A percentile compares a stretch with the other conserved stretches of the same genome.
phyloP scores from a whole-genome alignment of 1,140 invertebrate genomes.

The Colletes gigas region DNA sequence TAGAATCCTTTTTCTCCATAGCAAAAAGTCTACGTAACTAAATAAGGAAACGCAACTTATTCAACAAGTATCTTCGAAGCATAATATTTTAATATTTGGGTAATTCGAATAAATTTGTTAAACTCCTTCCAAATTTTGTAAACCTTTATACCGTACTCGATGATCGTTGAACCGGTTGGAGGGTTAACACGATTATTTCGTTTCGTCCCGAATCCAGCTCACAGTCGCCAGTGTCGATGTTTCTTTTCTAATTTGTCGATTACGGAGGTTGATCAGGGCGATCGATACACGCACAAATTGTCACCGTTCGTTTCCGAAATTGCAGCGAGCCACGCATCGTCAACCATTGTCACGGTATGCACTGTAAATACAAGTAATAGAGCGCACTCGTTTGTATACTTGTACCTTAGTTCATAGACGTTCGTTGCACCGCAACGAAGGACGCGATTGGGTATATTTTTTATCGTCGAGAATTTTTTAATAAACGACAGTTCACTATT shows the following conservation, averaged over 20 bases:
- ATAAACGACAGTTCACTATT: conserved; percentile 33
- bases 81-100: neutral
- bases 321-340: neutral
- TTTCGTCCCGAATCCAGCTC: neutral
- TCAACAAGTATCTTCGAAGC: too few species aligned
- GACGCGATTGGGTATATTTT: conserved; percentile 56
- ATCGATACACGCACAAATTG: conserved; percentile 47
- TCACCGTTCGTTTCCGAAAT: conserved; percentile 11
- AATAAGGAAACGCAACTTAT: too few species aligned
- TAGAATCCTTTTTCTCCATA: too few species aligned
- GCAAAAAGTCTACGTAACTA: too few species aligned
- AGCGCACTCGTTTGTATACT: conserved; percentile 28
- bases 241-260: conserved; percentile 43
- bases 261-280: conserved; percentile 2
- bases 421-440: conserved; percentile 22
- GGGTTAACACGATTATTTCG: conserved; percentile 1
- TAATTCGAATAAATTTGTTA: neutral
- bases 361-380: conserved; percentile 23
- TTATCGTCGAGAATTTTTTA: conserved; percentile 57
- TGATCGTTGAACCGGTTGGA: neutral
- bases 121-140: neutral
- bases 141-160: neutral
- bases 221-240: neutral
- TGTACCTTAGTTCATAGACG: conserved; percentile 35
- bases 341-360: neutral